These are phyloP conservation scores for Octodonta nipae DNA, from an alignment of 2,888 invertebrate species.

Conservation along the genomic window DNA sequence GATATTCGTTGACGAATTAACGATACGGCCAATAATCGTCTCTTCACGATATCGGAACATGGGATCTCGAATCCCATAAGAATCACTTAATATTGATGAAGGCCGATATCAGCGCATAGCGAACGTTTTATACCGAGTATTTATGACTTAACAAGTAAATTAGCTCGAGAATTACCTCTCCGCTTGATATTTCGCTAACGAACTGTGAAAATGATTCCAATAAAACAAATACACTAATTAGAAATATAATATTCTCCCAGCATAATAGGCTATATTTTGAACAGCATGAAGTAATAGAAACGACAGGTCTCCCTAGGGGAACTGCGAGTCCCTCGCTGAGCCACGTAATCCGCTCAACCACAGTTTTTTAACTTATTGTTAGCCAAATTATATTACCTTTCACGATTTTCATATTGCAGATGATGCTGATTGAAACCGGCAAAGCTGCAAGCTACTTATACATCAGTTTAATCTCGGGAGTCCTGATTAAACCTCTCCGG, in stretches of 20 bases:
- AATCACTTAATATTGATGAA: too few species aligned
- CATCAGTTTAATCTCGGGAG: conserved; percentile 1
- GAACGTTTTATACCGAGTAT: too few species aligned
- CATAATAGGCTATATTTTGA: conserved; percentile 5
- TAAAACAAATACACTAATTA: neutral
- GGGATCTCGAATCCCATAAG: too few species aligned
- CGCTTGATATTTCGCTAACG: neutral
- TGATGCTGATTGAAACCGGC: conserved; percentile 15
- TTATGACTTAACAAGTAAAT: too few species aligned
- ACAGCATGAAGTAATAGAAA: conserved; percentile 11
- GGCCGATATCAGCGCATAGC: too few species aligned
- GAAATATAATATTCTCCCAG: conserved; percentile 1
- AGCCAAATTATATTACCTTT: conserved; percentile 27
- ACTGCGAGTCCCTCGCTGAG: conserved; percentile 18
- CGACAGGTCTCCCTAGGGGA: conserved; percentile 23
- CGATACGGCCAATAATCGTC: too few species aligned
- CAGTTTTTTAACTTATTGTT: conserved; percentile 27
- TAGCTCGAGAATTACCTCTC: too few species aligned
- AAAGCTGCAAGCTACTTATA: conserved; percentile 14
- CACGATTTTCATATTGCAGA: conserved; percentile 18
- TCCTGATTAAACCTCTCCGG: conserved; percentile 6
- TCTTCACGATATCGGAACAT: too few species aligned
- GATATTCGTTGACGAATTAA: too few species aligned
- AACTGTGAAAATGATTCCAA: neutral
- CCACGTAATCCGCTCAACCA: conserved; percentile 24